Evolutionary conservation across 2,888 invertebrate species (phyloP), one percentile per base, ranked within the genome.

Genomic region (Cataglyphis albicans): DNA sequence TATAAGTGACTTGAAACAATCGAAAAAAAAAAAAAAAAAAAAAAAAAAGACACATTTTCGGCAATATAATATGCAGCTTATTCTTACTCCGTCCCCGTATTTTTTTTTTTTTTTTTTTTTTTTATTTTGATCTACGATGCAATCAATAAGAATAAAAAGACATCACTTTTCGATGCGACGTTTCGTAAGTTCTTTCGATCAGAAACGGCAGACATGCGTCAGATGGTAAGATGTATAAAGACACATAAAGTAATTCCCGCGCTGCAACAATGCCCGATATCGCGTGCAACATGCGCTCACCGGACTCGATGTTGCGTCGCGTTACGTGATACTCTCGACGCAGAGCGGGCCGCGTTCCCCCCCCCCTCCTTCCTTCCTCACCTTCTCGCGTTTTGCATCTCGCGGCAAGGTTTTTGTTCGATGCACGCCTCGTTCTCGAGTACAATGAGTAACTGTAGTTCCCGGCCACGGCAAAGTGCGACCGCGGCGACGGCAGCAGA

Each of bases 381-480:
- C 7, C 70, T 6, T 2, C 32, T 29, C 35, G 59, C 41, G 65
- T 68, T 83, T 81, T 63, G 81, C 81, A 78, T 87, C 81, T 55
- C 44, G 72, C 82, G 82, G 67, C 67, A 82, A 67, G 73, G 73
- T 65, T 83, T 88, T 86, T 86, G 83, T 85, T 81, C 84, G 68
- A 52, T 48, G 64, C 57, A 64, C 61, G 82, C 63, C 38, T 76
- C 32, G 74, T 35, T 21, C 38, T 52, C 52, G 52, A 52, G 68
- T 78, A 89, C 90, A 90, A 86, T 88, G 82, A 86, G 82, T 85
- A 90, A 88, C 87, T 86, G 88, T 89, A 89, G 68, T 87, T 84
- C 74, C 64, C 73, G 64, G 64, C 65, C 44, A 5, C 68, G 73
- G 81, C 75, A 81, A 81, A 59, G 76, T 72, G 41, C 12, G 84